Base-by-base conservation (phyloP, 2,888 invertebrate species). In the Pimpla rufipes region DNA sequence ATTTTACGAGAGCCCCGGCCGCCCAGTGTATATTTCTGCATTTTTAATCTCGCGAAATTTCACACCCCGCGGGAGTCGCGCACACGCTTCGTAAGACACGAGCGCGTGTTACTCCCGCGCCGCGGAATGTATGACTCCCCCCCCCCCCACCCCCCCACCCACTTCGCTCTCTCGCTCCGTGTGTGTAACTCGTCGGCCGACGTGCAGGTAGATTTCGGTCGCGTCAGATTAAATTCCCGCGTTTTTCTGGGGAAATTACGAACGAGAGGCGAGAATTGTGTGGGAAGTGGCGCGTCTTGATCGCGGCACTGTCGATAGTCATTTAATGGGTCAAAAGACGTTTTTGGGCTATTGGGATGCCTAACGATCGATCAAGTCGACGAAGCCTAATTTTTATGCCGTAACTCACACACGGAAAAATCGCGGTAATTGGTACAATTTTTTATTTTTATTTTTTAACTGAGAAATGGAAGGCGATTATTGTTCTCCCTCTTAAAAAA, bases 11-110 rank as follows among this genome's bases (percentile, higher is more conserved):
- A 10, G 29, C 29, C 62, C 71, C 21, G 57, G 40, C 57, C 57
- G 73, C 80, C 3, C 29, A 3, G 74, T 85, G 83, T 85, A 87
- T 88, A 90, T 90, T 89, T 89, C 88, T 89, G 87, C 89, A 90
- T 91, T 91, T 91, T 91, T 91, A 91, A 91, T 91, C 90, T 90
- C 88, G 90, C 86, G 84, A 88, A 90, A 88, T 90, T 90, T 90
- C 89, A 87, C 88, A 85, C 86, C 85, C 81, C 81, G 78, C 81
- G 68, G 67, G 84, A 80, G 76, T 81, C 79, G 80, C 82, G 74
- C 68, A 77, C 79, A 77, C 79, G 73, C 81, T 81, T 83, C 68
- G 81, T 77, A 74, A 77, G 62, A 76, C 79, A 83, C 73, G 79
- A 71, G 55, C 29, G 29, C 75, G 71, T 45, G 78, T 71, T 66